Evolutionary conservation across 2,888 invertebrate genomes (phyloP).

Genomic region (Steinernema carpocapsae): DNA sequence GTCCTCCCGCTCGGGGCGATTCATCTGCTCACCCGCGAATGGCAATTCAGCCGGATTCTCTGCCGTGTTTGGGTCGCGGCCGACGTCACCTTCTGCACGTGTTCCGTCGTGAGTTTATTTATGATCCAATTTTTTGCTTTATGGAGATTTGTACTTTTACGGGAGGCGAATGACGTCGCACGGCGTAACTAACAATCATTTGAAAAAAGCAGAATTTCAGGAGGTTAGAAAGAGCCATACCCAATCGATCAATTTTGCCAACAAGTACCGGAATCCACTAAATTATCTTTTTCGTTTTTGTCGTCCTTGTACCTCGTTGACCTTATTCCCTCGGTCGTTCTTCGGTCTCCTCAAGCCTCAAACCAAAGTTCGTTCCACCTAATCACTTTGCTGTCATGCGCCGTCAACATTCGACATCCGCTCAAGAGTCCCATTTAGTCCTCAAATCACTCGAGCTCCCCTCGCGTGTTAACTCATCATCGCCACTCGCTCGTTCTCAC

Average conservation of each 20-base stretch:
- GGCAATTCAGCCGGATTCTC: conserved; percentile 73
- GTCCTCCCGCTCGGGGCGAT: conserved; percentile 68
- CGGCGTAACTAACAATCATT: too few species aligned
- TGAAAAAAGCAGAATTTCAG: too few species aligned
- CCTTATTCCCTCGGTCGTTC: too few species aligned
- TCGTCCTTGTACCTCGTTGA: too few species aligned
- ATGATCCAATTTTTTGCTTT: not conserved
- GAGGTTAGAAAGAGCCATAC: too few species aligned
- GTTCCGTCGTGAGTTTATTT: conserved; percentile 71
- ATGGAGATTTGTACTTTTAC: too few species aligned
- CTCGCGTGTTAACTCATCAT: conserved; percentile 27
- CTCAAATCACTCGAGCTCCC: not conserved
- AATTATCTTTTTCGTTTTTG: too few species aligned
- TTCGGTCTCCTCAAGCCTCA: not conserved
- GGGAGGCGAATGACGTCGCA: too few species aligned
- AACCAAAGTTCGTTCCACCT: not conserved
- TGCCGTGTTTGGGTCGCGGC: conserved; percentile 74
- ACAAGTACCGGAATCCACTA: too few species aligned
- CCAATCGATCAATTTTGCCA: too few species aligned
- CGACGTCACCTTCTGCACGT: conserved; percentile 75
- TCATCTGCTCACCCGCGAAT: conserved; percentile 67
- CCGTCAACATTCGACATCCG: not conserved
- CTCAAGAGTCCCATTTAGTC: conserved; percentile 10
- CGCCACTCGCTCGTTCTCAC: conserved; percentile 21
- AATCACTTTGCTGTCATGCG: not conserved